Evolutionary conservation across 1,140 invertebrate species (phyloP).

Genomic region (Coelopa frigida): DNA sequence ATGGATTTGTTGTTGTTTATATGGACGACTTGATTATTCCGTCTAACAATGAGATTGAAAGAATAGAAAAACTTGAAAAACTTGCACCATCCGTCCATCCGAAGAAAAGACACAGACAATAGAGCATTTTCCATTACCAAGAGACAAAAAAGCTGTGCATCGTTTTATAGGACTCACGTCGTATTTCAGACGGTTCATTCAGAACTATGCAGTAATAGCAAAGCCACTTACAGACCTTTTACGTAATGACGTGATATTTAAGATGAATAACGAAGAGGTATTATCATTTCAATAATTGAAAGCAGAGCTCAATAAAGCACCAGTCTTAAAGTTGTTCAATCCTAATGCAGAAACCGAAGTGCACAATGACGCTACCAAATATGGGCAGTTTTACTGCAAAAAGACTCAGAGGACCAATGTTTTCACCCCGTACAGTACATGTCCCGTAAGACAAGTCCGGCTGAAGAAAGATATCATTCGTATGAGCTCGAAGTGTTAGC

Average conservation of each 20-base stretch:
- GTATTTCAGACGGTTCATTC: background rate
- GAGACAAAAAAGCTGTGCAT: background rate
- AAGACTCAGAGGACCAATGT: too few species aligned
- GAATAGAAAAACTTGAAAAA: too few species aligned
- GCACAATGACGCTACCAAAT: background rate
- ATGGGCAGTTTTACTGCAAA: too few species aligned
- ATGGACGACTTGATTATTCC: slow-evolving; percentile 10
- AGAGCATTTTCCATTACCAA: background rate
- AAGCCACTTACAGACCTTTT: slow-evolving; percentile 3
- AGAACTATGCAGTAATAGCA: background rate
- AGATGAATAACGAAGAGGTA: background rate
- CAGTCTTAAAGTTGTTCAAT: background rate
- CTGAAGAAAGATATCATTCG: too few species aligned
- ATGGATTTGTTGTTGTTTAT: slow-evolving; percentile 4
- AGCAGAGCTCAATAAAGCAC: background rate
- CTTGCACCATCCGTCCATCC: background rate
- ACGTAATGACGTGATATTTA: background rate
- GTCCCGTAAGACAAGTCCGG: too few species aligned
- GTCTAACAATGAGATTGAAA: too few species aligned
- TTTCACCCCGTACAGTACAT: too few species aligned
- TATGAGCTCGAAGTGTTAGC: too few species aligned
- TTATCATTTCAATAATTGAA: background rate
- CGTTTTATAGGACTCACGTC: background rate
- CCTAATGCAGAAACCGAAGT: background rate
- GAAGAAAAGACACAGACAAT: slow-evolving; percentile 1